Percentiles rank a stretch among this genome's conserved stretches.
These are phyloP conservation scores for Scarus forsteni DNA, from an alignment of 2,797 vertebrate species.

Conservation along the genomic window DNA sequence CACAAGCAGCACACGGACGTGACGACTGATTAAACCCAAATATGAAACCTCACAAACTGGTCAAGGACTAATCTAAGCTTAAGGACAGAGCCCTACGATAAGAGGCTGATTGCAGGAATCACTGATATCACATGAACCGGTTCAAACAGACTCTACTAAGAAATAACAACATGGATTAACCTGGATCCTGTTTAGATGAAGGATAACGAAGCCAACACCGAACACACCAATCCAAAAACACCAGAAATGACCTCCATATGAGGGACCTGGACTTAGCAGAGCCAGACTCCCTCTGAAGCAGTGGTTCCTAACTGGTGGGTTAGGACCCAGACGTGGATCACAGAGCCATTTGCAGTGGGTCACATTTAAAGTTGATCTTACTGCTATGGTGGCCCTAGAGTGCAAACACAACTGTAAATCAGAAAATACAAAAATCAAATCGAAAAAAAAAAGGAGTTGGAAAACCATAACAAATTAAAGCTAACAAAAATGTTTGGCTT, in stretches of 20 bases:
- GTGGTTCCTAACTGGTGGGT: too few species aligned
- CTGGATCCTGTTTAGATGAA: conserved; percentile 17
- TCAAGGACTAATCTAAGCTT: conserved; percentile 12
- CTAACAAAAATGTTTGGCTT: too few species aligned
- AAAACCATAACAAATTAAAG: too few species aligned
- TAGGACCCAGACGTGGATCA: too few species aligned
- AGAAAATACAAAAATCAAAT: too few species aligned
- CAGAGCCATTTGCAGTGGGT: too few species aligned
- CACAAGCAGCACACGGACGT: conserved; percentile 16
- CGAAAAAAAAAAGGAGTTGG: too few species aligned
- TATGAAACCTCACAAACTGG: conserved; percentile 24
- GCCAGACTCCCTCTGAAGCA: conserved; percentile 42
- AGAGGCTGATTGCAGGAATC: conserved; percentile 16
- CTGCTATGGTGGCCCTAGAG: too few species aligned
- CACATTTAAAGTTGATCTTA: too few species aligned
- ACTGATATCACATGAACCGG: conserved; percentile 5
- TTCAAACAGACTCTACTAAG: conserved; percentile 8
- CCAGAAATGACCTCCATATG: not conserved
- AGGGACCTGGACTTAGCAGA: conserved; percentile 48
- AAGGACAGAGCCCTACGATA: not conserved
- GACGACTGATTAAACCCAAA: conserved; percentile 3
- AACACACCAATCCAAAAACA: conserved; percentile 18
- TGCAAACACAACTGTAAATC: too few species aligned
- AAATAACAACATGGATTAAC: conserved; percentile 12
- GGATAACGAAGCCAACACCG: conserved; percentile 41